phyloP scores from a whole-genome alignment of 2,888 invertebrate species.

The Sphaeridia pumilis region DNA sequence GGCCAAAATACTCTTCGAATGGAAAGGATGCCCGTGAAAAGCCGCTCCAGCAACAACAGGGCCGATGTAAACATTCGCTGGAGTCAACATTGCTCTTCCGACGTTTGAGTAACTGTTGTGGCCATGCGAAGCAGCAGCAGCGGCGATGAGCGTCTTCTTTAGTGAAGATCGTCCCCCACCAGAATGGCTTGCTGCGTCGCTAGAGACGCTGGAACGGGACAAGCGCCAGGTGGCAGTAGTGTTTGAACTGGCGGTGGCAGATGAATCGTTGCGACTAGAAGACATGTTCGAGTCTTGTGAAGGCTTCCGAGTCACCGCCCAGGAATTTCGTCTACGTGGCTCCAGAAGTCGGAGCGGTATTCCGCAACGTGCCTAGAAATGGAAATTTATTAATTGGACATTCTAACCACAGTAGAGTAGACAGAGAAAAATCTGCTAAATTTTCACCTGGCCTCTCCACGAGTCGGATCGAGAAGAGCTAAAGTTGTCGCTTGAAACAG shows the following conservation, averaged over 20 bases:
- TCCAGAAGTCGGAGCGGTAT: conserved; percentile 62
- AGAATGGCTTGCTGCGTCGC: conserved; percentile 42
- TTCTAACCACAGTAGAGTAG: not conserved
- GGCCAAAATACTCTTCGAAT: not conserved
- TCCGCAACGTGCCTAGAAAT: conserved; percentile 51
- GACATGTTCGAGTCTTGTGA: conserved; percentile 85
- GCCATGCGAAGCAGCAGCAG: conserved; percentile 7
- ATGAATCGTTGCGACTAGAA: conserved; percentile 81
- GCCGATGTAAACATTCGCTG: not conserved
- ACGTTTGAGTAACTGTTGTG: conserved; percentile 10
- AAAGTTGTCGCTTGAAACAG: conserved; percentile 72
- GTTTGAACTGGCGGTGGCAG: conserved; percentile 65
- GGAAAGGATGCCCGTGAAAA: not conserved
- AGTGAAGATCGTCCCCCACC: conserved; percentile 33
- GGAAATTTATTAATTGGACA: too few relatives aligned
- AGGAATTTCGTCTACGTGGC: conserved; percentile 68
- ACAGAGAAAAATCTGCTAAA: conserved; percentile 13
- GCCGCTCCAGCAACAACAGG: not conserved
- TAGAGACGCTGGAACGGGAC: conserved; percentile 67
- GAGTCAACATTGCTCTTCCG: not conserved
- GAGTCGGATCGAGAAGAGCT: conserved; percentile 78
- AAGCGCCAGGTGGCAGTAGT: conserved; percentile 82
- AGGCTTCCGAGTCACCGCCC: conserved; percentile 81
- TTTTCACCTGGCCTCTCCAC: conserved; percentile 47
- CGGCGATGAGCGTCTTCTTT: conserved; percentile 32